These are phyloP conservation scores for Notolepis coatsorum DNA, from an alignment of 2,797 vertebrate genomes.

Conservation along the genomic window DNA sequence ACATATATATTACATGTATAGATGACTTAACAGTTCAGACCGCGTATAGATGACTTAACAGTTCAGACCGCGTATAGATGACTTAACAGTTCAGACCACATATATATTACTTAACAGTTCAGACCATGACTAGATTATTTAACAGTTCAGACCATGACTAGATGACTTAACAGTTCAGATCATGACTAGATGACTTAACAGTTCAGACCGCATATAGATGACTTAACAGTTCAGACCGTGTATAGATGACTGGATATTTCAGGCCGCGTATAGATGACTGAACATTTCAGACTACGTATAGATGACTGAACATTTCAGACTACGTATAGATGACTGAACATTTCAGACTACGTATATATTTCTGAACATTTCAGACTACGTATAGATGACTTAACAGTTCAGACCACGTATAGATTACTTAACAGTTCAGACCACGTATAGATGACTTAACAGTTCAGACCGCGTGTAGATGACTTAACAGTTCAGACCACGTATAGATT, in stretches of 20 bases:
- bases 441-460: constrained; percentile 25
- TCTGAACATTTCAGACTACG: no score
- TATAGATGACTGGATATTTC: constrained; percentile 38
- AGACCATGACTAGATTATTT: constrained; percentile 28
- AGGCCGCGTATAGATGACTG: no score
- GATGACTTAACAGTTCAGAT: constrained; percentile 24
- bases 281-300: constrained; percentile 26
- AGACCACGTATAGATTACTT: constrained; percentile 29
- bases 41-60: no score
- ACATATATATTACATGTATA: no score
- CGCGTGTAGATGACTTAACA: constrained; percentile 38
- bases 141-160: no score
- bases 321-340: no score
- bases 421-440: no score
- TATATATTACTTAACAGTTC: no score
- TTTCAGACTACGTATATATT: constrained; percentile 24
- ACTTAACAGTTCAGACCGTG: constrained; percentile 29
- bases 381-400: no score
- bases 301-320: constrained; percentile 43
- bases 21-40: constrained; percentile 43
- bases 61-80: constrained; percentile 25
- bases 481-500: no score
- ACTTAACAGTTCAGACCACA: no score
- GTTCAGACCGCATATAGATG: no score
- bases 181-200: constrained; percentile 37